Evolutionary conservation across 2,113 vertebrate species (phyloP), one percentile per base, ranked within the genome.

Genomic region (Pelusios castaneus): DNA sequence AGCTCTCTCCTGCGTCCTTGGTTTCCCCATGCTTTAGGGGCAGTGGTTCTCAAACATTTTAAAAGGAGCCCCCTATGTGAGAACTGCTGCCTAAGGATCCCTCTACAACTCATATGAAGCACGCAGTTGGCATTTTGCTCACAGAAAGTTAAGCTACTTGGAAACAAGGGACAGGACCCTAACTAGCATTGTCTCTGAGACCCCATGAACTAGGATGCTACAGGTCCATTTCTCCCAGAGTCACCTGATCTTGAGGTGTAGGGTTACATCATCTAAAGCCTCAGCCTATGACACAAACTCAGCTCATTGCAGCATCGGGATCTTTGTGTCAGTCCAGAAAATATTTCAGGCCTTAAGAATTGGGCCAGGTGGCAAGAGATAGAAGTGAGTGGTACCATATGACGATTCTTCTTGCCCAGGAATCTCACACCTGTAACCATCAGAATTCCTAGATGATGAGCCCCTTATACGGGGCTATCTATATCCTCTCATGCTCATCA

Each of bases 401-500:
- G 63, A 56, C 80, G 21, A 58, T 34, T 3, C 1, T 13, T 77
- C 73, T 78, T 47, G 43, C 34, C 24, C 16, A 21, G 16, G 34
- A 14, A 27, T 34, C 22, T 47, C 75, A 73, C 13, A 5, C 27
- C 19, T 38, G 8, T n/a, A 29, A 29, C 9, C 55, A 31, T 54
- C 21, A 67, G 22, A 31, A 10, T 52, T 34, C 21, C 25, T 45
- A 1, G 2, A 0, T 3, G 5, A 29, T 73, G 38, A 76, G 3
- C 21, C 79, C 1, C n/a, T 49, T 78, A 2, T 45, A 22, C 1
- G 60, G 1, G 11, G 14, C 45, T 73, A 25, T 47, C 24, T 51
- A 47, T 1, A 0, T 13, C 24, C 5, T 27, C 47, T 67, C 4
- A 0, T 25, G 67, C 7, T 16, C 29, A n/a, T 31, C 41, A 10